Conservation (phyloP, 2,797 vertebrate genomes). For the Argyrosomus regius region DNA sequence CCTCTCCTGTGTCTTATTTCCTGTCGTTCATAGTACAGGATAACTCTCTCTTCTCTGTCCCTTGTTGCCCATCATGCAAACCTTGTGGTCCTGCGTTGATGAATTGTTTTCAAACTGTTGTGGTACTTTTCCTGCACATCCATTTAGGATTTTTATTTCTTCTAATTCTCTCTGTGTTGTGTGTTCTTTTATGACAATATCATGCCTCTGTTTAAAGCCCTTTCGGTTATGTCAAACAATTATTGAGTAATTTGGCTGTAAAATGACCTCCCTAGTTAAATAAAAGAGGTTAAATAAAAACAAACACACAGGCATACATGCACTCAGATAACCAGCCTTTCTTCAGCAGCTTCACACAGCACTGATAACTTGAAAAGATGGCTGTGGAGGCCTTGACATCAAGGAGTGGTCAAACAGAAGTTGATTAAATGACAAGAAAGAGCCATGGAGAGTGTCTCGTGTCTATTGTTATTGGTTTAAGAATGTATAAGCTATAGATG, state of each 20-base stretch:
- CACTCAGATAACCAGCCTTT: constrained; percentile 52
- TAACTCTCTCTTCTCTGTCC: background rate
- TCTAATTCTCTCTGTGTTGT: constrained; percentile 2
- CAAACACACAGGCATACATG: constrained; percentile 33
- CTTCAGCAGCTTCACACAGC: constrained; percentile 21
- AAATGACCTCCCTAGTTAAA: constrained; percentile 56
- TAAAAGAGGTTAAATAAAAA: constrained; percentile 60
- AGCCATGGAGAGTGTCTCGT: background rate
- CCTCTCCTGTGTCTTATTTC: constrained; percentile 3
- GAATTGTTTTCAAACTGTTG: constrained; percentile 29
- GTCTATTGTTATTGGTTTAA: constrained; percentile 12
- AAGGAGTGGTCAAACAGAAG: constrained; percentile 50
- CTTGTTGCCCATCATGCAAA: constrained; percentile 3
- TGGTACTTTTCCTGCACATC: background rate
- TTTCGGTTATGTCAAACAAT: constrained; percentile 5
- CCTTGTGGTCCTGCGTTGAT: constrained; percentile 15
- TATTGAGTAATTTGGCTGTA: constrained; percentile 33
- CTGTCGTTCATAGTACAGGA: background rate
- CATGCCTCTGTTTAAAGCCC: background rate
- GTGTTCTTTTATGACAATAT: background rate
- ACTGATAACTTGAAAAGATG: constrained; percentile 53
- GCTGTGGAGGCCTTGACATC: constrained; percentile 36
- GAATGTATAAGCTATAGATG: background rate
- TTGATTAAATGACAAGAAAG: constrained; percentile 47
- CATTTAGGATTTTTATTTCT: constrained; percentile 5